Evolutionary conservation across 2,888 invertebrate species (phyloP), one percentile per base, ranked within the genome.

Genomic region (Scaptomyza cyrtandrae): DNA sequence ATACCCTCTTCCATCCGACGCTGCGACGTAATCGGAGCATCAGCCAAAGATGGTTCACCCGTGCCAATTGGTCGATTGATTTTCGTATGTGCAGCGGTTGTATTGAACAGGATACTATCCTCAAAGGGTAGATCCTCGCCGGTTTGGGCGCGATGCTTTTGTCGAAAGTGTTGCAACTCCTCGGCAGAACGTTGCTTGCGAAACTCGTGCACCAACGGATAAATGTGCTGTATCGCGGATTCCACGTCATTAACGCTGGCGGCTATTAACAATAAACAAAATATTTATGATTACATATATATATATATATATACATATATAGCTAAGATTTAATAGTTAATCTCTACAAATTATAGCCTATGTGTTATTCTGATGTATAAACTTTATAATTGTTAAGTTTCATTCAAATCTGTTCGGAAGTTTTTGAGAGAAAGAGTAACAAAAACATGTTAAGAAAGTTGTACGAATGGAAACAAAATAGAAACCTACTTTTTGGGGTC

Each of bases 171-270:
- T 24, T 52, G 37, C 52, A 52, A 35, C 24, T 52, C 52, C 37
- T 52, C 39, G 11, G 37, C 52, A 11, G 52, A 52, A 27, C 52
- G 52, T 27, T 41, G 14, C 7, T 97, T 98, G 89, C 97, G 96
- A 93, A 97, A 98, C 93, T 98, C 97, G 92, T 96, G 96, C 91
- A 98, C 97, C 93, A 98, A 94, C 76, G 98, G 98, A 93, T 96
- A 98, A 89, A 98, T 97, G 92, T 97, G 95, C 93, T 98, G 98
- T 91, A 99, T 97, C 81, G 96, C 96, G 87, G 96, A 94, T 93
- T 97, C 97, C 63, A 98, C 97, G 92, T 96, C 96, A 80, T 93
- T 94, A 77, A 98, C 98, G 93, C 96, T 96, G 19, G 98, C 97
- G 83, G 98, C 98, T 50, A 31, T 13, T 13, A 13, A 9, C 24